Evolutionary conservation across 2,888 invertebrate genomes (phyloP), one percentile per base, ranked within the genome.

Genomic region (Hoplodrina ambigua): DNA sequence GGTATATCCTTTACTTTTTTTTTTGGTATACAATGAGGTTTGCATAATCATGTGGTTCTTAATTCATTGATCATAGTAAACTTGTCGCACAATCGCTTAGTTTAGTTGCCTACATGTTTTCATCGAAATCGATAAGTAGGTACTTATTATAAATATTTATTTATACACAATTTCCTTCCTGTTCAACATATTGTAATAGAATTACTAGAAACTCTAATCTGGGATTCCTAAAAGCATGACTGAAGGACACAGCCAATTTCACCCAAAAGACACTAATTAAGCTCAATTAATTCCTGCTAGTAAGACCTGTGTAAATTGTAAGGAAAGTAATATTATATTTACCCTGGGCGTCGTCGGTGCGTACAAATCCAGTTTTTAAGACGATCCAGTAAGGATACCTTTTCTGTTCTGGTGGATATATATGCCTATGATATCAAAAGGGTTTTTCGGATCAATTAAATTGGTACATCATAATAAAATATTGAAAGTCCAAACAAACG

Each of bases 151-250:
- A n/a, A n/a, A n/a, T n/a, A n/a, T 57, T 19, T 19, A 70, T 15
- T 20, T 56, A 77, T 17, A 49, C 60, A 20, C 46, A 60, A 37
- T 66, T 57, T 66, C 56, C 72, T 78, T 57, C 64, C 44, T 56
- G 20, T 4, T 0, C 6, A 37, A 19, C 49, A 25, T 41, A 44
- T 11, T 76, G 7, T 19, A 25, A 13, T 6, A 46, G 0, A 49
- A 1, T 20, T 11, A 1, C 7, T 17, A 17, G 19, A 54, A n/a
- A 44, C 44, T 33, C 11, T 8, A 46, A 44, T 25, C n/a, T 25
- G 19, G 11, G 63, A 6, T 50, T 30, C 1, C 10, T 41, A 37
- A 50, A 52, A 17, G 6, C 13, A n/a, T 52, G 8, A 13, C 37
- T 17, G 4, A 17, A 20, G 4, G 65, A 41, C 55, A 77, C 72